Evolutionary conservation across 92 coral and sea anemone species (phyloP), one percentile per base, ranked within the genome.

Genomic region (Porites evermanni): DNA sequence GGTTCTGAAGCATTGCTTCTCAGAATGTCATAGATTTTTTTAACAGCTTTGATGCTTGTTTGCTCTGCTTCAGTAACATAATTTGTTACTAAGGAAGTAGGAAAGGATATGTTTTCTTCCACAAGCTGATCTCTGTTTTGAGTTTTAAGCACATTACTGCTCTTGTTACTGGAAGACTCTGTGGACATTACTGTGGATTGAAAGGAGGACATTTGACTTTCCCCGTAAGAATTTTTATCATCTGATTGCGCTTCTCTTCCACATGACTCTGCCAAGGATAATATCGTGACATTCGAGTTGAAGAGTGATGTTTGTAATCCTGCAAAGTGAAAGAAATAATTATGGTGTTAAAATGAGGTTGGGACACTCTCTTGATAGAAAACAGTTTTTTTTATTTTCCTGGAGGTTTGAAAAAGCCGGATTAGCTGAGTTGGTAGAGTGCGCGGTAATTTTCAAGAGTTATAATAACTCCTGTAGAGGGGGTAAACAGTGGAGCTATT

Each of bases 1-100:
- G 80, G 13, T 1, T 74, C 80, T 6, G 61, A 29, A 74, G 84
- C 83, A 86, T 91, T 95, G 47, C 81, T 91, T 52, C 84, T 75
- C 17, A 93, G 88, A 79, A 90, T 93, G 67, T 88, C 91, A 79
- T 7, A 90, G 51, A 94, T 79, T 80, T 93, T 80, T 68, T 84
- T 81, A 18, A 79, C 70, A 12, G 98, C 93, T 50, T 79, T 58
- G 67, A 87, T 81, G 64, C 94, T 85, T 64, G 84, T 82, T 71
- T 80, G 84, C 73, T 83, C 95, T 20, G 95, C 95, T 72, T 56
- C 76, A 8, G 94, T 85, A 32, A 70, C 12, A n/a, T 75, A 53
- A 12, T 64, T 68, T 58, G 78, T 61, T 20, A 6, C 38, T 44
- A 61, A 17, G 3, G 87, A 65, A 23, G 61, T n/a, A 63, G 10